These are phyloP conservation scores for Knipowitschia caucasica DNA, from an alignment of 2,797 vertebrate species.

Conservation along the genomic window DNA sequence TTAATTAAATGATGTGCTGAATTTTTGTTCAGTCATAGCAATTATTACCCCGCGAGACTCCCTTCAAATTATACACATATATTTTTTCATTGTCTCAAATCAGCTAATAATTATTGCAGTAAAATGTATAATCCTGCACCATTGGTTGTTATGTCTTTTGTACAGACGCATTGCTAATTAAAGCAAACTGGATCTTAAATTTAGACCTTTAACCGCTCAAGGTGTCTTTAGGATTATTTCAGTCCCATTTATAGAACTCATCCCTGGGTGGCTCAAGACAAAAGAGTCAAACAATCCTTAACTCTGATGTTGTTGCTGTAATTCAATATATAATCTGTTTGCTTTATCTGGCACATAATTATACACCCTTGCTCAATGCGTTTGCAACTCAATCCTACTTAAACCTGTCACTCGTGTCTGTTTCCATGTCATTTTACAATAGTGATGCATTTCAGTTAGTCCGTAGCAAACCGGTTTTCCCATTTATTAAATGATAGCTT, in stretches of 20 bases:
- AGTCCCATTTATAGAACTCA: neutral
- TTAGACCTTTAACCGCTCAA: slow-evolving; percentile 2
- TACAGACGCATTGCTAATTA: neutral
- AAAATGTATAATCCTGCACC: neutral
- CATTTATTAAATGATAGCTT: neutral
- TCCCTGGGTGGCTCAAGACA: slow-evolving; percentile 14
- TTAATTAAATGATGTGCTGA: slow-evolving; percentile 28
- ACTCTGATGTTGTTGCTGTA: slow-evolving; percentile 13
- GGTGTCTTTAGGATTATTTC: neutral
- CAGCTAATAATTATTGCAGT: neutral
- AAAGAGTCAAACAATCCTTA: neutral
- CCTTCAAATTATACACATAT: no score
- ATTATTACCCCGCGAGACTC: no score
- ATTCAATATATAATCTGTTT: slow-evolving; percentile 12
- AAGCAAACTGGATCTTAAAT: neutral
- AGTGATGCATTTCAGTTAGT: slow-evolving; percentile 12
- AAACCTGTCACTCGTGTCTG: slow-evolving; percentile 6
- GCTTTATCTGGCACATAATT: neutral
- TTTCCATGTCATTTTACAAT: slow-evolving; percentile 39
- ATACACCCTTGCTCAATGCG: slow-evolving; percentile 1
- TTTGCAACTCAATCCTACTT: slow-evolving; percentile 35
- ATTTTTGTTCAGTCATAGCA: slow-evolving; percentile 24
- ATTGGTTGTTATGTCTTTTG: neutral
- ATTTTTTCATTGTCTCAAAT: no score
- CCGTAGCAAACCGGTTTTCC: slow-evolving; percentile 33